These are phyloP conservation scores for Cephus nigrinus DNA, from an alignment of 2,888 invertebrate genomes.

Conservation along the genomic window DNA sequence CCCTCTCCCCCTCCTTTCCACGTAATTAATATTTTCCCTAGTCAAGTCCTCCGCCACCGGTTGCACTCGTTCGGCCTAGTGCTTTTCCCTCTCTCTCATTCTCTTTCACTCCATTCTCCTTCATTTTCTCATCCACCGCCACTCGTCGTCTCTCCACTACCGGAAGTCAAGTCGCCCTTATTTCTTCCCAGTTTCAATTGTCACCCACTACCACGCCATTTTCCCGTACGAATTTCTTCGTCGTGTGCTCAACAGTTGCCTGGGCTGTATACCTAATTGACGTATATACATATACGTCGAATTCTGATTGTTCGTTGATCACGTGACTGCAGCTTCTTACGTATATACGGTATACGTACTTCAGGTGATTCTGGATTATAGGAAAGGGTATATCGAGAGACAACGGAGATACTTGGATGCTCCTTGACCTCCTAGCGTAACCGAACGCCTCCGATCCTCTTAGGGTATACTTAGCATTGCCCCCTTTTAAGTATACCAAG, in stretches of 20 bases:
- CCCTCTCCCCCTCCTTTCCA: background rate
- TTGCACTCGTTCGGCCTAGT: slow-evolving; percentile 28
- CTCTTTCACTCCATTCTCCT: slow-evolving; percentile 18
- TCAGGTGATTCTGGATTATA: background rate
- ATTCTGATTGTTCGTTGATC: background rate
- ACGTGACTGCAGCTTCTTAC: background rate
- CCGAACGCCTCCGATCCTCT: background rate
- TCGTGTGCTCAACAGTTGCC: background rate
- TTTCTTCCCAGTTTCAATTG: slow-evolving; percentile 2
- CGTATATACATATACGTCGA: background rate
- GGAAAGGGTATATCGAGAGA: background rate
- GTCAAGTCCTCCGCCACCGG: slow-evolving; percentile 31
- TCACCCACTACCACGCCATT: background rate
- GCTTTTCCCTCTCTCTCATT: slow-evolving; percentile 9
- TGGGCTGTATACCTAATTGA: background rate
- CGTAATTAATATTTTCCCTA: slow-evolving; percentile 42
- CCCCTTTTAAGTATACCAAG: background rate
- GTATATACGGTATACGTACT: background rate
- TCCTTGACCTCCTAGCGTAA: background rate
- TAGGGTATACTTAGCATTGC: background rate
- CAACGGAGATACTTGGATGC: background rate
- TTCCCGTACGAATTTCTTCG: background rate
- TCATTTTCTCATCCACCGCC: slow-evolving; percentile 16
- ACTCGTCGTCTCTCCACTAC: background rate
- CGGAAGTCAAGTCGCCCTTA: background rate